phyloP scores from a whole-genome alignment of 2,113 vertebrate species.

The Pteropus alecto region DNA sequence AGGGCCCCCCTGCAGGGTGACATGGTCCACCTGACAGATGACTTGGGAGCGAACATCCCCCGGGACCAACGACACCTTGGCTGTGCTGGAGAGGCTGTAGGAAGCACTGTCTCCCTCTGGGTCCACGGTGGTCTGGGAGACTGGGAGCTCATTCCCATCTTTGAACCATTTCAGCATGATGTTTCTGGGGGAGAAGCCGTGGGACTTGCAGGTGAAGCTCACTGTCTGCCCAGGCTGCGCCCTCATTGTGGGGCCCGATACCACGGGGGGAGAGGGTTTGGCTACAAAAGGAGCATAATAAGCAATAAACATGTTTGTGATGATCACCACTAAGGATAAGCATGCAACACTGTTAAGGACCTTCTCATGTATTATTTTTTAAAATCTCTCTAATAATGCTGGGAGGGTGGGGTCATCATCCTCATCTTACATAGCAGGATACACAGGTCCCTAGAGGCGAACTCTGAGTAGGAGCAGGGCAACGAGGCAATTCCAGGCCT shows the following conservation, averaged over 20 bases:
- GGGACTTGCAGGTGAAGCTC: slow-evolving; percentile 60
- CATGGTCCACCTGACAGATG: slow-evolving; percentile 38
- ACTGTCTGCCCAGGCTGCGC: fast-evolving
- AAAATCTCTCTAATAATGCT: neutral
- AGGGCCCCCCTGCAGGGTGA: fast-evolving
- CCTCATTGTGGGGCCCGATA: neutral
- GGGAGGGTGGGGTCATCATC: neutral
- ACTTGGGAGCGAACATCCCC: neutral
- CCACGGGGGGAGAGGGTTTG: neutral
- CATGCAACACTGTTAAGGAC: too few species aligned
- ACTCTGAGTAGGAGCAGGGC: neutral
- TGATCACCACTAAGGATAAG: neutral
- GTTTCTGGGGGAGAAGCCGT: slow-evolving; percentile 57
- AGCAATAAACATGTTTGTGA: neutral
- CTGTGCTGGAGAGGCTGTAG: slow-evolving; percentile 39
- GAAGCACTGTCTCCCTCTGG: fast-evolving
- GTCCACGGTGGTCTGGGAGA: fast-evolving
- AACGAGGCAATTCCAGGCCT: fast-evolving
- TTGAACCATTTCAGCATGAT: slow-evolving; percentile 66
- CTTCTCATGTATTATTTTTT: neutral
- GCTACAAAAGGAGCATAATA: neutral
- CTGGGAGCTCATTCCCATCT: fast-evolving
- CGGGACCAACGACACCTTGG: fast-evolving
- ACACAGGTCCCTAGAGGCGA: too few species aligned
- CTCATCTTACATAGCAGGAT: neutral